Conservation (phyloP, 2,113 vertebrate genomes). For the Scalopus aquaticus region DNA sequence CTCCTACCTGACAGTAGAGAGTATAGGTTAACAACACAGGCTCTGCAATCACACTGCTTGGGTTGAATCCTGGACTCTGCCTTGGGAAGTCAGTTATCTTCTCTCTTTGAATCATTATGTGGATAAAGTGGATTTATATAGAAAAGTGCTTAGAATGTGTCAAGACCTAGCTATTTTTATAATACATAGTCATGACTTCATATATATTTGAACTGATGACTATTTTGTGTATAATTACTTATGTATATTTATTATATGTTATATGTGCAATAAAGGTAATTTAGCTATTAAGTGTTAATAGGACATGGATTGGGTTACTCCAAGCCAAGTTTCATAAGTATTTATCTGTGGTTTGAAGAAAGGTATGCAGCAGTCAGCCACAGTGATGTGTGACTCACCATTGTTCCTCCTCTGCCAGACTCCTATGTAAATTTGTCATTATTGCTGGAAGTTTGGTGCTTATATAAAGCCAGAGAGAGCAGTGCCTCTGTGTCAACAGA, state of each 20-base stretch:
- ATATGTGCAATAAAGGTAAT: not conserved
- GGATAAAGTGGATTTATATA: not conserved
- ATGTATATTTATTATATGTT: not conserved
- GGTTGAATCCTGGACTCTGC: not conserved
- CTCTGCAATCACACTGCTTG: not conserved
- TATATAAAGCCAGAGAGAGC: not conserved
- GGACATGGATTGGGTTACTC: not conserved
- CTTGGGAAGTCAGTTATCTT: not conserved
- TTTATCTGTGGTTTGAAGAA: slow-evolving; percentile 41
- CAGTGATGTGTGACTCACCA: not conserved
- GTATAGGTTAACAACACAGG: not conserved
- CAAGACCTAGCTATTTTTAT: not conserved
- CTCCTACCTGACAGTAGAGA: not conserved
- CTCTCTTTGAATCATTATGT: not conserved
- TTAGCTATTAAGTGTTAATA: not conserved
- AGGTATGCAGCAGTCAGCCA: not conserved
- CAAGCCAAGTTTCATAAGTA: not conserved
- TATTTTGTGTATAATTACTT: not conserved
- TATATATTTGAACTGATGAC: not conserved
- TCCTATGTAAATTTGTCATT: not conserved
- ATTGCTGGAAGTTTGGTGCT: not conserved
- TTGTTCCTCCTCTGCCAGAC: not conserved
- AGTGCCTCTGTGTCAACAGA: not conserved
- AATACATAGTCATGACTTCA: not conserved
- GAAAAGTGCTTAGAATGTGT: not conserved